These are phyloP conservation scores for Morphnarchus princeps DNA, from an alignment of 2,113 vertebrate species.

Conservation along the genomic window DNA sequence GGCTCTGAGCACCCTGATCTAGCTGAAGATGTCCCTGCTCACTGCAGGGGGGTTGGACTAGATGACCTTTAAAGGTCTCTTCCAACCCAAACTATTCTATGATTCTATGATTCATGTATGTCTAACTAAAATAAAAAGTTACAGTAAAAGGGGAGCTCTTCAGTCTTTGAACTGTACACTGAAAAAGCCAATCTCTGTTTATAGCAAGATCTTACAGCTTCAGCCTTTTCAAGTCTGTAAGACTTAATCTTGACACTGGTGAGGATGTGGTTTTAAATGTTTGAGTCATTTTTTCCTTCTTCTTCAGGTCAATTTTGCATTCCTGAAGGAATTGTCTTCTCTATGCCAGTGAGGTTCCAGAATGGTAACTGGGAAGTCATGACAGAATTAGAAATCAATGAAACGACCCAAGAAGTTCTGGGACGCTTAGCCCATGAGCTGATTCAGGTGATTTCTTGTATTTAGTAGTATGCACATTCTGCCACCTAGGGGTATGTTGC, in stretches of 20 bases:
- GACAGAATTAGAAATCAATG: constrained; percentile 60
- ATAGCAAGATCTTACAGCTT: background rate
- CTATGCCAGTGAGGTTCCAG: constrained; percentile 83
- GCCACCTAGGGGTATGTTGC: background rate
- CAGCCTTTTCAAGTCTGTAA: background rate
- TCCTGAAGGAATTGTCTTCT: constrained; percentile 83
- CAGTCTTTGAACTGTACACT: background rate
- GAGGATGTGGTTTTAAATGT: background rate
- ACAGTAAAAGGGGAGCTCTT: background rate
- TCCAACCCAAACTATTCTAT: background rate
- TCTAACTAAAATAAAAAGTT: background rate
- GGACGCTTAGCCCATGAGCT: constrained; percentile 71
- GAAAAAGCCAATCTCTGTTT: background rate
- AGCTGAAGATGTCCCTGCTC: background rate
- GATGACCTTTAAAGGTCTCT: background rate
- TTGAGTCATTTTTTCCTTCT: background rate
- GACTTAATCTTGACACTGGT: background rate
- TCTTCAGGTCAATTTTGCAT: constrained; percentile 77
- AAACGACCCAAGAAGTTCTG: constrained; percentile 62
- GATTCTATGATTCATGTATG: background rate
- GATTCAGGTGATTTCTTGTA: constrained; percentile 65
- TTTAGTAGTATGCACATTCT: background rate
- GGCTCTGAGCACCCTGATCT: background rate
- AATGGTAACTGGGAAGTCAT: constrained; percentile 76
- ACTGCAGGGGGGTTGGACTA: background rate